Evolutionary conservation across 1,140 invertebrate species (phyloP).

Genomic region (Trachymyrmex cornetzi): DNA sequence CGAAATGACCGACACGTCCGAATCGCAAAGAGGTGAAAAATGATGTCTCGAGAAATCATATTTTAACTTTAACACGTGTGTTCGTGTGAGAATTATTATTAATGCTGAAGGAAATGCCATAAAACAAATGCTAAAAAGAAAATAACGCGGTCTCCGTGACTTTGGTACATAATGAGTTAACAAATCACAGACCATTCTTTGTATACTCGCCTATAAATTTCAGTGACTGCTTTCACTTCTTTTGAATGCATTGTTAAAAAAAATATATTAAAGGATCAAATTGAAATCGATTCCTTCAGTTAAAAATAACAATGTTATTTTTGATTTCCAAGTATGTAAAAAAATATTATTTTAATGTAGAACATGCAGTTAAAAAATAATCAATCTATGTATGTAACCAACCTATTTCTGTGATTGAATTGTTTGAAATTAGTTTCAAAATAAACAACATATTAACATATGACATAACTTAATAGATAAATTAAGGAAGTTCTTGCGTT

Average conservation of each 20-base stretch:
- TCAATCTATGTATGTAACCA: no score
- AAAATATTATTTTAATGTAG: no score
- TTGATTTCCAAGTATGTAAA: no score
- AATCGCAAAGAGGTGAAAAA: not conserved
- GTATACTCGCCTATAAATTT: not conserved
- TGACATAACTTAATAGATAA: no score
- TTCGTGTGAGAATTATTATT: slow-evolving; percentile 21
- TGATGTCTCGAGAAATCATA: not conserved
- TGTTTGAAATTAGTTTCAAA: no score
- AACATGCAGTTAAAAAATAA: no score
- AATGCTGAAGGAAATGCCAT: not conserved
- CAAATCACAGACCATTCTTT: not conserved
- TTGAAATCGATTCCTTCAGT: no score
- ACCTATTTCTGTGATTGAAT: no score
- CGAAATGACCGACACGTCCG: not conserved
- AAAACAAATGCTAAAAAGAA: slow-evolving; percentile 8
- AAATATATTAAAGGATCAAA: no score
- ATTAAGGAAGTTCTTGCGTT: no score
- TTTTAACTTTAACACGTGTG: slow-evolving; percentile 5
- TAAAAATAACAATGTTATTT: no score
- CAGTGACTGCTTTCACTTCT: not conserved
- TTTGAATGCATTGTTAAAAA: not conserved
- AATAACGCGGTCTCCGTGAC: not conserved
- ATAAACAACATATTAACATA: no score
- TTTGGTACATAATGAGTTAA: not conserved